A percentile compares a stretch with the other conserved stretches of the same genome.
Conservation (phyloP, 2,797 vertebrate species). For the Tokudaia tokunoshimensis region DNA sequence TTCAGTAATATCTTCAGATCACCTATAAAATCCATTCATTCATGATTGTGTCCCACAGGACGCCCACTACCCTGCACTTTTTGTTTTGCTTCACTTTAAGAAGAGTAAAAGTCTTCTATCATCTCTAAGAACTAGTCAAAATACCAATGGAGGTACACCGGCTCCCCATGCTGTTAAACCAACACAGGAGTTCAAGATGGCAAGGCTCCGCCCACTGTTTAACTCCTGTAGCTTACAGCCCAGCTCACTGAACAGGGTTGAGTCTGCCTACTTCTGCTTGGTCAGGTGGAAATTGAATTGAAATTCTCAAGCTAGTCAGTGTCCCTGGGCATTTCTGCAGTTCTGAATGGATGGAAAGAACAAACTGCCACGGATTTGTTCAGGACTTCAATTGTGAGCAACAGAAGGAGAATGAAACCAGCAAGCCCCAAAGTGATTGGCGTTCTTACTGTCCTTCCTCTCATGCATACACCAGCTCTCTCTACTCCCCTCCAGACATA, state of each 20-base stretch:
- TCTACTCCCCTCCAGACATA: no score
- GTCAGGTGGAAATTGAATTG: slow-evolving; percentile 4
- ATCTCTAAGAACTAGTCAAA: slow-evolving; percentile 56
- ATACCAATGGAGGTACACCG: background rate
- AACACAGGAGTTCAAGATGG: background rate
- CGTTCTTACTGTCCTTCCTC: background rate
- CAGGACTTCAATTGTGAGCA: slow-evolving; percentile 13
- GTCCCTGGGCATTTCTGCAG: background rate
- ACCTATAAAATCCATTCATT: slow-evolving; percentile 63
- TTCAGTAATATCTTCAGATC: slow-evolving; percentile 52
- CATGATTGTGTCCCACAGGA: background rate
- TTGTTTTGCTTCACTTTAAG: background rate
- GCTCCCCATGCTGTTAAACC: background rate
- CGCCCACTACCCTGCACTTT: background rate
- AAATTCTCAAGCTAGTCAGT: slow-evolving; percentile 8
- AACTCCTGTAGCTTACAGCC: background rate
- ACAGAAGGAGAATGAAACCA: slow-evolving; percentile 36
- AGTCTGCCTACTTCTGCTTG: background rate
- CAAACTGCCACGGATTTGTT: slow-evolving; percentile 25
- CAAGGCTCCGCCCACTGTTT: background rate
- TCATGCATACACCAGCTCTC: background rate
- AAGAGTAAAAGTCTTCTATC: slow-evolving; percentile 40
- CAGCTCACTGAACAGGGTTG: background rate
- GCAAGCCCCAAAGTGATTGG: background rate
- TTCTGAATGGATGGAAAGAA: slow-evolving; percentile 47